Base-by-base conservation (phyloP, 2,113 vertebrate genomes). In the Triplophysa siluroides region DNA sequence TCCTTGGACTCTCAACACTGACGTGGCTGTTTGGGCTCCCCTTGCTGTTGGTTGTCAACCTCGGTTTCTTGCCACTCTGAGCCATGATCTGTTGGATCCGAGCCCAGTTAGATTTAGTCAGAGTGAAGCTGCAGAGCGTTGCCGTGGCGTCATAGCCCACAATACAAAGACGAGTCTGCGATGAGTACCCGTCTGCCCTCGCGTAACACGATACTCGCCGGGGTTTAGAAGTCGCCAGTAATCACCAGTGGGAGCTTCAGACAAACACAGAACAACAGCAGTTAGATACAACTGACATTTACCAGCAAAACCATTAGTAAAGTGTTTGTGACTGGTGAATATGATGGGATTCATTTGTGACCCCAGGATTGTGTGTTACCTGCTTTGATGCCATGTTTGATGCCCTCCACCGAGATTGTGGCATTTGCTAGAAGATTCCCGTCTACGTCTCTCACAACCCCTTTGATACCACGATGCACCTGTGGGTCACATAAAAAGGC, bases 141-240 rank as follows among this genome's bases (percentile, higher is more conserved):
- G 98, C 95, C 0, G 95, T 95, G 88, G 97, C 97, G 83, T 96
- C 95, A 0, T 99, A 99, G 88, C 96, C 98, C 0, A 99, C 98
- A 85, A 95, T 95, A 5, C 98, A 99, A 92, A 92, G 79, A 87
- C 85, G 0, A 86, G 3, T 2, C 92, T 94, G 88, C 16, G 76
- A 38, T 13, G 80, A n/a, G 41, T 95, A 98, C 61, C 97, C 98
- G 5, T 95, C 94, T 0, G 96, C 97, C 82, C 89, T 93, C 19
- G 93, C 97, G 93, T 93, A 11, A 99, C 95, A 64, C 90, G 85
- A 19, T 99, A 99, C 81, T 99, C 98, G 1, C 98, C 98, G 0
- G 98, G 98, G 88, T 99, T 98, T 69, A 99, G 92, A 76, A 99
- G 92, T 4, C 98, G 94, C 97, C 97, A 99, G 90, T 96, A 99